These are phyloP conservation scores for Bombyx huttoni DNA, from an alignment of 2,888 invertebrate genomes.

Conservation along the genomic window DNA sequence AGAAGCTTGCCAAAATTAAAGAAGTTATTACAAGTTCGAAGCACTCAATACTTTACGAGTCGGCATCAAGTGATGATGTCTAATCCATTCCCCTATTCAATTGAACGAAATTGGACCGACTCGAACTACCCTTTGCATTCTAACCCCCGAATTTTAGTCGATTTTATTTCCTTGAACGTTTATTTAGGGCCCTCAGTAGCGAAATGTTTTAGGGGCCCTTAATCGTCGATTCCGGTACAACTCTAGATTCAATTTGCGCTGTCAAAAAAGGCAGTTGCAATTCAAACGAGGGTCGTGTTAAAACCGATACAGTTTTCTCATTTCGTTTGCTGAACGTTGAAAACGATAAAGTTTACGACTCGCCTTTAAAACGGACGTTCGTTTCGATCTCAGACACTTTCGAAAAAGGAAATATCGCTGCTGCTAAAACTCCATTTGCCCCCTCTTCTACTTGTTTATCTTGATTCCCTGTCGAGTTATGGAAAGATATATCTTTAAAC, in stretches of 20 bases:
- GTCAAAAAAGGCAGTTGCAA: not conserved
- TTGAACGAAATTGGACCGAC: not conserved
- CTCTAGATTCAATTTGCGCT: not conserved
- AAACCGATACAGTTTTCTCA: slow-evolving; percentile 11
- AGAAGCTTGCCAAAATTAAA: not conserved
- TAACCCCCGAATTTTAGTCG: not conserved
- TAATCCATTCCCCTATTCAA: not conserved
- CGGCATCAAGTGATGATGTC: not conserved
- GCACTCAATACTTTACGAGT: not conserved
- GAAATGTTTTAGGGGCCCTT: not conserved
- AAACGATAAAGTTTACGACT: slow-evolving; percentile 59
- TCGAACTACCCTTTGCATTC: not conserved
- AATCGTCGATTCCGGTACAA: not conserved
- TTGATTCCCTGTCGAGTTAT: not conserved
- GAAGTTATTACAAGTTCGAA: not conserved
- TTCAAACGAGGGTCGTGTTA: not conserved
- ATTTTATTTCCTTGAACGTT: not conserved
- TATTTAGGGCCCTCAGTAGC: not conserved
- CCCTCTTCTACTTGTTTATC: not conserved
- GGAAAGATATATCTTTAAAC: not conserved
- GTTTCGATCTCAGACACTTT: not conserved
- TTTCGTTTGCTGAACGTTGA: slow-evolving; percentile 45
- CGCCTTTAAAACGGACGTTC: slow-evolving; percentile 27
- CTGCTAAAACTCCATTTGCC: not conserved
- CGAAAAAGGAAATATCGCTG: not conserved